Evolutionary conservation across 2,888 invertebrate species (phyloP).

Genomic region (Charanyca ferruginea): DNA sequence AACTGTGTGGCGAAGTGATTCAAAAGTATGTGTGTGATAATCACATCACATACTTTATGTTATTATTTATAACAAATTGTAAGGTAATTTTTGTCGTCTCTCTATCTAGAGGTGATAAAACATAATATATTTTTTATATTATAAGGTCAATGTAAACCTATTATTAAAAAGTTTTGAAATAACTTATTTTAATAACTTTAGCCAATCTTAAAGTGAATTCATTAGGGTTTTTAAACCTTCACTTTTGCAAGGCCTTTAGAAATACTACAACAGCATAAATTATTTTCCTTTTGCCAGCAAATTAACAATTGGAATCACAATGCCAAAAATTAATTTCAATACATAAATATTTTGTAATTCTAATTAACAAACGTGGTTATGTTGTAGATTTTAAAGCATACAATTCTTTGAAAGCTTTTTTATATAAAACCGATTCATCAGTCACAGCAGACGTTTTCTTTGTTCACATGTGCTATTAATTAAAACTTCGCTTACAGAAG

Average conservation of each 20-base stretch:
- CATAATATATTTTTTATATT: too few relatives aligned
- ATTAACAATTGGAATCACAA: background rate
- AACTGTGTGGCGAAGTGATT: too few relatives aligned
- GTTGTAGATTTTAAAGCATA: slow-evolving; percentile 12
- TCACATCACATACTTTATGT: too few relatives aligned
- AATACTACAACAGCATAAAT: background rate
- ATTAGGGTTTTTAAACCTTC: too few relatives aligned
- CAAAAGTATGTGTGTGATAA: too few relatives aligned
- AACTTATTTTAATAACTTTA: too few relatives aligned
- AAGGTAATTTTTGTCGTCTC: too few relatives aligned
- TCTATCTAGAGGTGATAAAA: too few relatives aligned
- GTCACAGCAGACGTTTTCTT: slow-evolving; percentile 38
- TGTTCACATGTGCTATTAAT: slow-evolving; percentile 41
- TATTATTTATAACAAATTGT: too few relatives aligned
- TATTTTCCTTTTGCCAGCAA: background rate
- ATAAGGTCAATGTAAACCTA: too few relatives aligned
- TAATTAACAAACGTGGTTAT: background rate
- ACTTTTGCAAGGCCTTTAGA: background rate
- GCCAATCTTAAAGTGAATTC: too few relatives aligned
- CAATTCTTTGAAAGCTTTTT: slow-evolving; percentile 11
- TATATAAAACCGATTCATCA: slow-evolving; percentile 49
- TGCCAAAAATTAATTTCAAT: slow-evolving; percentile 11
- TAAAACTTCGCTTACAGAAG: slow-evolving; percentile 23
- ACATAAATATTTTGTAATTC: background rate
- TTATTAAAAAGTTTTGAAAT: too few relatives aligned